Evolutionary conservation across 2,113 vertebrate species (phyloP).

Genomic region (Corvus cornix): DNA sequence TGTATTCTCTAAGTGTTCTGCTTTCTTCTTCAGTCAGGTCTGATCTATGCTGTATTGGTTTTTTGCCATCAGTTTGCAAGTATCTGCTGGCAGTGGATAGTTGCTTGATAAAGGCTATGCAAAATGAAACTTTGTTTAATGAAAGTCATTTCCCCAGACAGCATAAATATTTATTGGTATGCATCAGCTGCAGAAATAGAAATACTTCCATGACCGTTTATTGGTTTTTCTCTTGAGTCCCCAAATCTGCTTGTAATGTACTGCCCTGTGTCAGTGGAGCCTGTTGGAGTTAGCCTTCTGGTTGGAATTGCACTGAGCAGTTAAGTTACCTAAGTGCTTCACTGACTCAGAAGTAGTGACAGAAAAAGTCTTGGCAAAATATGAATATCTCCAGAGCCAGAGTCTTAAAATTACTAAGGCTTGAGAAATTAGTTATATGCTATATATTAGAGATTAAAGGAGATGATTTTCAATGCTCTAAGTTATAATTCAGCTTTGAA

Average conservation of each 20-base stretch:
- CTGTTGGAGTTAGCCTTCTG: not conserved
- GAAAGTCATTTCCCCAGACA: not conserved
- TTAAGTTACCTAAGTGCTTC: not conserved
- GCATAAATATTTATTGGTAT: not conserved
- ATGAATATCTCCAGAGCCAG: not conserved
- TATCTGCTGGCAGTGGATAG: not conserved
- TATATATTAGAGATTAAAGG: not conserved
- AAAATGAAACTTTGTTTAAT: not conserved
- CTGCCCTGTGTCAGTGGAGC: not conserved
- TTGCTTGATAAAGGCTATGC: not conserved
- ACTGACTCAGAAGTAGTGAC: not conserved
- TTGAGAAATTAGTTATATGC: not conserved
- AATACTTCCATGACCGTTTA: not conserved
- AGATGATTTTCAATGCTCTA: not conserved
- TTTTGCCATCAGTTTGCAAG: not conserved
- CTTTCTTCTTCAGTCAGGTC: not conserved
- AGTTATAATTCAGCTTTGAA: conserved; percentile 23
- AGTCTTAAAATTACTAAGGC: not conserved
- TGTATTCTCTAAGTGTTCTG: not conserved
- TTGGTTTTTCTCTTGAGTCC: not conserved
- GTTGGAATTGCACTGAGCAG: not conserved
- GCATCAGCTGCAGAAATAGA: not conserved
- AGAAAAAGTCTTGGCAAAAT: not conserved
- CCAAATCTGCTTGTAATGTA: not conserved
- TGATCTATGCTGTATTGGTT: not conserved